Base-by-base conservation (phyloP, 2,113 vertebrate genomes). In the Cynocephalus volans region DNA sequence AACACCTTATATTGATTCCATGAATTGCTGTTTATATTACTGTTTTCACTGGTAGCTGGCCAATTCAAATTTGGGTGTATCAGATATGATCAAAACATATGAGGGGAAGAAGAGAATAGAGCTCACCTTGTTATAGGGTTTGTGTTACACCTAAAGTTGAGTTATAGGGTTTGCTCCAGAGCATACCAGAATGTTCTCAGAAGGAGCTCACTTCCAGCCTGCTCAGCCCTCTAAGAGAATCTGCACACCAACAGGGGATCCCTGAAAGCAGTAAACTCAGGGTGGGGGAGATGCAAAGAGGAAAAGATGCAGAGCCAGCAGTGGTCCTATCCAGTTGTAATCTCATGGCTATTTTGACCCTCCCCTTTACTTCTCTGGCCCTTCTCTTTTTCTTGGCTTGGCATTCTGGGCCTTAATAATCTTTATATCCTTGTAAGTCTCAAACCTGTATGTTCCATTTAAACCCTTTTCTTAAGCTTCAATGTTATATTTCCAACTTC, bases 391-490 rank as follows among this genome's bases (percentile, higher is more conserved):
- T 54, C 67, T 70, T 52, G n/a, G 23, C 50, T 84, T 85, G 65
- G 48, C 70, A 85, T 54, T 80, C 62, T 45, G 52, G 36, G n/a
- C 8, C 77, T 76, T 93, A 82, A 54, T 77, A 15, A 52, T 75
- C 54, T 93, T 86, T 82, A 23, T 41, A 67, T 56, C 54, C 24
- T 85, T 31, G 28, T 70, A 83, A 95, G n/a, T 81, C 69, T 85
- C 62, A 89, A 81, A 60, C 50, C 31, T 70, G 11, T 73, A n/a
- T 75, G 21, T 89, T 96, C 56, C 58, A 83, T 65, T 96, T 64
- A 97, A 93, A 88, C 3, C 10, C 28, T 41, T 90, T 97, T 95
- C 67, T 69, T 80, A 96, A 93, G 36, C 31, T n/a, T 92, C 70
- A 45, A 48, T 52, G 21, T 80, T 76, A 96, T 58, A 90, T 83